Evolutionary conservation across 2,888 invertebrate species (phyloP).

Genomic region (Archips xylosteana): DNA sequence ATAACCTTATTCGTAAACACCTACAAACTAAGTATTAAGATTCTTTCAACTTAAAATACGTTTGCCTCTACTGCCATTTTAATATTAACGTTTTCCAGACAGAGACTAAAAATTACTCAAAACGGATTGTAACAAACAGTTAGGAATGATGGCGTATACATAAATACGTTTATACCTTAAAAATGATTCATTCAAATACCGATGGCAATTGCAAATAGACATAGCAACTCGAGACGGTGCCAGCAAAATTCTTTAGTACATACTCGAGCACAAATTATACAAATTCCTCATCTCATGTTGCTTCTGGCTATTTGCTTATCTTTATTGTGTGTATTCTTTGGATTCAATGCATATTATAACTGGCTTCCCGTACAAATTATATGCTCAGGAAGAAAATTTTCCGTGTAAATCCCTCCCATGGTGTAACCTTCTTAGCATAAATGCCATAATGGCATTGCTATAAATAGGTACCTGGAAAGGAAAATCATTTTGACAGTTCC

Average conservation of each 20-base stretch:
- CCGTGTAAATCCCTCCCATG: neutral
- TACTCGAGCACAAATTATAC: neutral
- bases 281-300: constrained; percentile 5
- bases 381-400: neutral
- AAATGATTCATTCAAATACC: neutral
- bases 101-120: no score
- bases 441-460: no score
- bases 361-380: neutral
- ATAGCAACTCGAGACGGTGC: neutral
- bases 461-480: no score
- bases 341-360: constrained; percentile 5
- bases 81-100: no score
- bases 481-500: no score
- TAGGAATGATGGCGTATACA: no score
- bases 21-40: no score
- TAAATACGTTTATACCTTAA: neutral
- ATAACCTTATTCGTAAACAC: no score
- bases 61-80: no score
- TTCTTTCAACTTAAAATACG: no score
- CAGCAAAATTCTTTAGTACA: constrained; percentile 4
- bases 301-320: constrained; percentile 8
- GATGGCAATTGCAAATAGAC: neutral
- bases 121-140: no score
- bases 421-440: neutral
- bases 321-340: constrained; percentile 16